Evolutionary conservation across 2,888 invertebrate genomes (phyloP).

Genomic region (Sphaerophoria taeniata): DNA sequence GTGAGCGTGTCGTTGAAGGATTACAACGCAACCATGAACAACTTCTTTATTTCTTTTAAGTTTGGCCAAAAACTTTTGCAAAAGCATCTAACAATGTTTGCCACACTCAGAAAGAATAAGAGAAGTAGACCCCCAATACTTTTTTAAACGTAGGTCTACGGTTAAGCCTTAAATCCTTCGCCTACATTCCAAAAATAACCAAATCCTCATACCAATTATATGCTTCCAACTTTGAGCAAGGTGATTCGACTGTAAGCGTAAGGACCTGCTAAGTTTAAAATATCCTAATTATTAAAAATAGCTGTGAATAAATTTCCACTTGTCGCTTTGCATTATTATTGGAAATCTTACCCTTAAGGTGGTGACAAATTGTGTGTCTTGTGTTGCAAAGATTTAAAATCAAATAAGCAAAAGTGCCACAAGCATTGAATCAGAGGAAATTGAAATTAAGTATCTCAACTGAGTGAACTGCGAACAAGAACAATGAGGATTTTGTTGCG

Average conservation of each 20-base stretch:
- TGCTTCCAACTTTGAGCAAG: too few relatives aligned
- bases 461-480: slow-evolving; percentile 23
- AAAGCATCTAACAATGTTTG: too few relatives aligned
- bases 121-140: too few relatives aligned
- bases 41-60: too few relatives aligned
- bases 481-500: slow-evolving; percentile 30
- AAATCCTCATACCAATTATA: neutral
- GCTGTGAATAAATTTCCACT: slow-evolving; percentile 69
- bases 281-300: slow-evolving; percentile 70
- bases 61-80: too few relatives aligned
- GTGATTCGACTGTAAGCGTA: too few relatives aligned
- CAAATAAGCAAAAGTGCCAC: slow-evolving; percentile 57
- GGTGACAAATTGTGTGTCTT: slow-evolving; percentile 40
- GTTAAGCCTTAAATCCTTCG: neutral
- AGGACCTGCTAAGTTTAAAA: neutral
- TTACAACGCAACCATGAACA: too few relatives aligned
- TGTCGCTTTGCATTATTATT: slow-evolving; percentile 55
- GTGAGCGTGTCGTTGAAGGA: too few relatives aligned
- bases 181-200: neutral
- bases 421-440: slow-evolving; percentile 46
- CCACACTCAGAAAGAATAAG: too few relatives aligned
- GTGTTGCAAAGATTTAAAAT: slow-evolving; percentile 57
- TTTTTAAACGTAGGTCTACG: too few relatives aligned
- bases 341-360: slow-evolving; percentile 68
- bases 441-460: slow-evolving; percentile 58